Conservation (phyloP, 2,113 vertebrate species). For the Pseudorectes ferrugineus region DNA sequence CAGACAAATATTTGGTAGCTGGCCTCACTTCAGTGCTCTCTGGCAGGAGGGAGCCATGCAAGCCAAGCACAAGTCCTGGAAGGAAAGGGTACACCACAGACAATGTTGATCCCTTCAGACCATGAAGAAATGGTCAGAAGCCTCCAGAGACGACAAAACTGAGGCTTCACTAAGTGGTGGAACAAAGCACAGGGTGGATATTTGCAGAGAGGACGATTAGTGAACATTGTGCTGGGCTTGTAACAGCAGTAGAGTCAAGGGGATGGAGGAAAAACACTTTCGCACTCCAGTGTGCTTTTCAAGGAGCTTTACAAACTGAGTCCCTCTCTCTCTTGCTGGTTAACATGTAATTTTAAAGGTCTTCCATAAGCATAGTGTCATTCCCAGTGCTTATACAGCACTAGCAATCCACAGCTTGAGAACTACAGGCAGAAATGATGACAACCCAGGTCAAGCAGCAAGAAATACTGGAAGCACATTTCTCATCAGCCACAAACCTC, state of each 20-base stretch:
- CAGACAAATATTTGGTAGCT: not conserved
- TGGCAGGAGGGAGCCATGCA: not conserved
- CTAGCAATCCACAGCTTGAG: not conserved
- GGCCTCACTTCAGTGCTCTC: not conserved
- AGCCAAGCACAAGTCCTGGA: not conserved
- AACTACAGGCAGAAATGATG: not conserved
- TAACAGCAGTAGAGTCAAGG: not conserved
- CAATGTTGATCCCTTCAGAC: not conserved
- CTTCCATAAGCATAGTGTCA: not conserved
- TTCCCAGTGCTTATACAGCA: not conserved
- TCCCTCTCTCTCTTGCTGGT: not conserved
- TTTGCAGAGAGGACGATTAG: not conserved
- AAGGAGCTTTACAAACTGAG: not conserved
- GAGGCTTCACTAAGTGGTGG: not conserved
- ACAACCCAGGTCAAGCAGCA: not conserved
- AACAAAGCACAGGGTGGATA: not conserved
- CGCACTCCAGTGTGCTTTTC: rapidly evolving
- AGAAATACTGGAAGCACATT: not conserved
- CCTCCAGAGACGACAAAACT: not conserved
- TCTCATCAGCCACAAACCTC: not conserved
- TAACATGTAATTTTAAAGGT: not conserved
- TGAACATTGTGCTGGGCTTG: not conserved
- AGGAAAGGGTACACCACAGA: not conserved
- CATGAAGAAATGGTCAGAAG: not conserved
- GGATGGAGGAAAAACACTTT: not conserved